Conservation (phyloP, 2,113 vertebrate species). For the Ctenomys sociabilis region DNA sequence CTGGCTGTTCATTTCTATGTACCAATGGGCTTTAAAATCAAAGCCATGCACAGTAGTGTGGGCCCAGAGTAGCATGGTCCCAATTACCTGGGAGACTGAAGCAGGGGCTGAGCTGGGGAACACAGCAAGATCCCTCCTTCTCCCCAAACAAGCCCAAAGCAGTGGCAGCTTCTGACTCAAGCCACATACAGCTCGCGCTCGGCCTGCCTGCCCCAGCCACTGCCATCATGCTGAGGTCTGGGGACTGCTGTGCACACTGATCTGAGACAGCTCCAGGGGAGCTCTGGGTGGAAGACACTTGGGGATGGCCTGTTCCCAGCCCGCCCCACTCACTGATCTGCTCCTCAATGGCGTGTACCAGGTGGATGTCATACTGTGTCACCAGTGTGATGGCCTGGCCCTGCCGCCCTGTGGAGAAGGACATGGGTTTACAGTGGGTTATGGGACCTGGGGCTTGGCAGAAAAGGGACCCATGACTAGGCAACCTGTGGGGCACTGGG, state of each 20-base stretch:
- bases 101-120: background rate
- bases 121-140: background rate
- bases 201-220: too few species aligned
- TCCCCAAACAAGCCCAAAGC: background rate
- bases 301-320: background rate
- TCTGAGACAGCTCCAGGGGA: background rate
- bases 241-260: background rate
- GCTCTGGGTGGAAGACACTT: background rate
- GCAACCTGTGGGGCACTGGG: background rate
- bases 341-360: conserved; percentile 93
- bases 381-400: conserved; percentile 95
- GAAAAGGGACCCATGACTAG: background rate
- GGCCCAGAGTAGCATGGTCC: too few species aligned
- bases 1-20: background rate
- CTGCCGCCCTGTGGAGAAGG: conserved; percentile 87
- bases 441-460: background rate
- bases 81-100: background rate
- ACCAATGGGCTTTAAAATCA: background rate
- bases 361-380: conserved; percentile 98
- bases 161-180: background rate
- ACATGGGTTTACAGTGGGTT: background rate
- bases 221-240: too few species aligned
- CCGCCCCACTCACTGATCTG: conserved; percentile 89
- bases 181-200: background rate
- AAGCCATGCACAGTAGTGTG: background rate